phyloP scores from a whole-genome alignment of 2,113 vertebrate species.

The Rhynchomys soricoides region DNA sequence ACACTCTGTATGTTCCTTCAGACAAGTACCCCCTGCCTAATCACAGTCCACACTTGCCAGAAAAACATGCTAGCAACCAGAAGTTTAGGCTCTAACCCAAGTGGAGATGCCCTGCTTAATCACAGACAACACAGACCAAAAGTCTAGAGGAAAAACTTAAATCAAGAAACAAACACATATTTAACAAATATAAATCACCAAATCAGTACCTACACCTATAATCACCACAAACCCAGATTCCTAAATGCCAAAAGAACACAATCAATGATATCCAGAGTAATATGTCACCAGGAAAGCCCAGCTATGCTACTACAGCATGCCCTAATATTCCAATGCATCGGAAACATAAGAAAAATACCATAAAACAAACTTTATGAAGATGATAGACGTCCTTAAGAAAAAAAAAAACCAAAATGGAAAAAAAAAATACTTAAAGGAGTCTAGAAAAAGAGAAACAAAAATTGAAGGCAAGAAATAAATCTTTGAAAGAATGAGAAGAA shows the following conservation, averaged over 20 bases:
- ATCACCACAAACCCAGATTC: background rate
- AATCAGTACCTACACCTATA: background rate
- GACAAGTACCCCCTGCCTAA: background rate
- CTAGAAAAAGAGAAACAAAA: background rate
- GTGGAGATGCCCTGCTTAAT: background rate
- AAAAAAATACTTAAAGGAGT: background rate
- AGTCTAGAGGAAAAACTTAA: background rate
- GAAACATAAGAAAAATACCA: background rate
- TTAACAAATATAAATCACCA: background rate
- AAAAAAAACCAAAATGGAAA: background rate
- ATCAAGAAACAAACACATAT: background rate
- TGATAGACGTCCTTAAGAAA: background rate
- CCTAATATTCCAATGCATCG: background rate
- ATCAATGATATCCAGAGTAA: background rate
- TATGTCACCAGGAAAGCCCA: background rate
- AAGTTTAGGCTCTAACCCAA: background rate
- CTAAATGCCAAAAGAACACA: background rate
- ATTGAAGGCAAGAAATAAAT: background rate
- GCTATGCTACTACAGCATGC: background rate
- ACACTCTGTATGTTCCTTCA: background rate
- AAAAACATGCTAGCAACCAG: background rate
- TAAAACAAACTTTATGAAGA: background rate
- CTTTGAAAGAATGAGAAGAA: background rate
- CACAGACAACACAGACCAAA: background rate
- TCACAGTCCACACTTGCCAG: background rate